phyloP scores from a whole-genome alignment of 1,140 invertebrate genomes.

The Anoplolepis gracilipes region DNA sequence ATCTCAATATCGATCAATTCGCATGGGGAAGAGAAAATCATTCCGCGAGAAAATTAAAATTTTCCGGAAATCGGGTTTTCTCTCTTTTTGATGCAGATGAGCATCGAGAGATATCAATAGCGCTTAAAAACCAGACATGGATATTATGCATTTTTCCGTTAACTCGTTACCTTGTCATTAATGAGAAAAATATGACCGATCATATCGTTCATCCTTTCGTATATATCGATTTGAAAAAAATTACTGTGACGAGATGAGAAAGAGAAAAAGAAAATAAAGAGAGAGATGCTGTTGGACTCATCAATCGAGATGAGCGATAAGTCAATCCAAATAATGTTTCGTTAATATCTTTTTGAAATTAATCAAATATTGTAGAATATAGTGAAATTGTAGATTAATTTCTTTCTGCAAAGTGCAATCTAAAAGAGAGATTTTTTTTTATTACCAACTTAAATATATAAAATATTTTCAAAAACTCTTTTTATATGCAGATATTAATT shows the following conservation, averaged over 20 bases:
- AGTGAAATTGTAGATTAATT: not conserved
- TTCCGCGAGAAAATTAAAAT: constrained; percentile 43
- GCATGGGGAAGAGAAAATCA: constrained; percentile 1
- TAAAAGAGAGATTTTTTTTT: not conserved
- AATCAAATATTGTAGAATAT: constrained; percentile 24
- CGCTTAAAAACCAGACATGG: constrained; percentile 12
- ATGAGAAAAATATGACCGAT: constrained; percentile 42
- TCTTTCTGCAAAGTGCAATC: not conserved
- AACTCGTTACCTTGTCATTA: constrained; percentile 27
- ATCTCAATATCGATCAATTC: constrained; percentile 35
- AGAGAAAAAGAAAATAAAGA: not conserved
- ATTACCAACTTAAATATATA: not conserved
- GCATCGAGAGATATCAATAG: constrained; percentile 42
- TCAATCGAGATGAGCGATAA: not conserved
- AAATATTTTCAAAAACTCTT: too few species aligned
- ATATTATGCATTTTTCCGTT: constrained; percentile 37
- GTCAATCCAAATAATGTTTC: not conserved
- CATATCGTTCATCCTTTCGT: not conserved
- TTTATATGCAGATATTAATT: not conserved
- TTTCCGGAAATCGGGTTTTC: not conserved
- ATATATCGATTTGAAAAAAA: constrained; percentile 17
- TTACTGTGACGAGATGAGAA: not conserved
- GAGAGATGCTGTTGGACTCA: not conserved
- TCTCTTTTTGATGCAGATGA: constrained; percentile 34
- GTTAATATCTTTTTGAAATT: constrained; percentile 4